These are phyloP conservation scores for Nothoprocta pentlandii DNA, from an alignment of 2,113 vertebrate genomes.

Conservation along the genomic window DNA sequence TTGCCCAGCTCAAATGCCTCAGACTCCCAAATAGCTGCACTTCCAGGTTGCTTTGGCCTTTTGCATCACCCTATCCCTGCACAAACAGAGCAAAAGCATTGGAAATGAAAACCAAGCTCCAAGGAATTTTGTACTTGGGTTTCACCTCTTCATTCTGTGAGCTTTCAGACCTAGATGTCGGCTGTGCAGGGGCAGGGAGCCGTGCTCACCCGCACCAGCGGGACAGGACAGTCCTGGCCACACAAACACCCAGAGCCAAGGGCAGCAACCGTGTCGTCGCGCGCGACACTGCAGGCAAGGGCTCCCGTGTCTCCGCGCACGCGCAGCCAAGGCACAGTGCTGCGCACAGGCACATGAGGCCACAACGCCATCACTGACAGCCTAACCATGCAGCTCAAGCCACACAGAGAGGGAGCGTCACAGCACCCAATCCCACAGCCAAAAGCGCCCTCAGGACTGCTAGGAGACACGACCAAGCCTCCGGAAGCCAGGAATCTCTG, in stretches of 20 bases:
- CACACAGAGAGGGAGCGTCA: neutral
- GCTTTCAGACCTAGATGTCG: neutral
- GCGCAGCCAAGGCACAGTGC: neutral
- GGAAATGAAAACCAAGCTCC: neutral
- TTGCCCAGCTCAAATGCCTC: neutral
- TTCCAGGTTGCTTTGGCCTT: neutral
- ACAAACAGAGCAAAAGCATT: neutral
- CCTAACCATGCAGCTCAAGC: neutral
- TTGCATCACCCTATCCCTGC: neutral
- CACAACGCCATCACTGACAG: neutral
- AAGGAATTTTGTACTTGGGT: neutral
- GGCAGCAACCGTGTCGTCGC: neutral
- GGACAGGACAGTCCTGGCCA: neutral
- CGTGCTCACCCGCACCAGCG: neutral
- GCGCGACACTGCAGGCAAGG: no score
- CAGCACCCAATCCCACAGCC: neutral
- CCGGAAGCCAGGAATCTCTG: conserved; percentile 19
- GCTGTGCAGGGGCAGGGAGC: neutral
- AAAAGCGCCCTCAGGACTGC: neutral
- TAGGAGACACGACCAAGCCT: neutral
- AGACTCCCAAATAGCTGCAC: neutral
- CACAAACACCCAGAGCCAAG: neutral
- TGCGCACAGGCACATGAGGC: neutral
- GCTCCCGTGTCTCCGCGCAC: no score
- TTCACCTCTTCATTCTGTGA: neutral